These are phyloP conservation scores for Artibeus lituratus DNA, from an alignment of 2,797 vertebrate genomes.

Conservation along the genomic window DNA sequence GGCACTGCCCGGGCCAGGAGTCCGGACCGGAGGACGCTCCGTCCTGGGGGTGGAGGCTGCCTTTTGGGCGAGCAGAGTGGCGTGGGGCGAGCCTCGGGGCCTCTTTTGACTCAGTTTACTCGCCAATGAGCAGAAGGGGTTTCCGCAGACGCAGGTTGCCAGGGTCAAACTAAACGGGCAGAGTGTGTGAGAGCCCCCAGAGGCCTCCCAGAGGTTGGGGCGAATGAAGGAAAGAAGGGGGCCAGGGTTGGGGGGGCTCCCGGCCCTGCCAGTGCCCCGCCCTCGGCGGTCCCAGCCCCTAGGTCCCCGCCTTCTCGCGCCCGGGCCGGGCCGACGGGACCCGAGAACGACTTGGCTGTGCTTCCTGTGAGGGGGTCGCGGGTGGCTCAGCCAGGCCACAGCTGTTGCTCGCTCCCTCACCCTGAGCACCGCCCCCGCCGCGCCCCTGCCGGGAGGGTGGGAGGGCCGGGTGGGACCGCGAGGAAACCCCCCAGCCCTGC, in stretches of 20 bases:
- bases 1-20: background rate
- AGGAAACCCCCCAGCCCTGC: background rate
- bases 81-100: background rate
- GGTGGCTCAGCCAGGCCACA: background rate
- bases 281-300: too few species aligned
- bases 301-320: background rate
- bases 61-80: background rate
- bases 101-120: slow-evolving; percentile 40
- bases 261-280: background rate
- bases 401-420: background rate
- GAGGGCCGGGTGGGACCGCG: background rate
- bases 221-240: background rate
- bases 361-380: background rate
- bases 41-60: background rate
- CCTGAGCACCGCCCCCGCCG: background rate
- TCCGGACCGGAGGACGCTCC: background rate
- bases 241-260: background rate
- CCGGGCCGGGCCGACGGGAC: background rate
- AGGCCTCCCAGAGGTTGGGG: background rate
- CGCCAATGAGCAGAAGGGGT: background rate
- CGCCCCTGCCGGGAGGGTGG: background rate
- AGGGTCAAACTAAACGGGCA: background rate
- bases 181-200: background rate
- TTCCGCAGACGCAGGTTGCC: background rate
- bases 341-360: background rate